A percentile compares a stretch with the other conserved stretches of the same genome.
These are phyloP conservation scores for Agelas oroides DNA, from an alignment of 37 sponge, comb jelly and placozoan genomes.

Conservation along the genomic window DNA sequence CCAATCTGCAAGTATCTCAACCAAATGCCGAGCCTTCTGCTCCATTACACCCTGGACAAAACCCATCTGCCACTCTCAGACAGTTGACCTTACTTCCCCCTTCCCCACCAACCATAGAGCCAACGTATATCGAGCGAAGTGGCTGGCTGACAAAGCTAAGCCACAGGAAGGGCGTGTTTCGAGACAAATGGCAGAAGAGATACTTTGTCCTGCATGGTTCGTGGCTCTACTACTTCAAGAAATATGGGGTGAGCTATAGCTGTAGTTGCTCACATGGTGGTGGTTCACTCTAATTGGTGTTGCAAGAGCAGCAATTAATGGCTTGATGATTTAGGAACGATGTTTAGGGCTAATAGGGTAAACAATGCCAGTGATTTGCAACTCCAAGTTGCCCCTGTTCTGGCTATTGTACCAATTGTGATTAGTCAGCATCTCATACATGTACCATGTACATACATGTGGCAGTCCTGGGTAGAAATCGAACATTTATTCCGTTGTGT, in stretches of 20 bases:
- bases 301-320: too few relatives aligned
- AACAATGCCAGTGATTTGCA: too few relatives aligned
- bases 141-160: slow-evolving; percentile 77
- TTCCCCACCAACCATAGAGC: slow-evolving; percentile 37
- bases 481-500: too few relatives aligned
- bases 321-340: too few relatives aligned
- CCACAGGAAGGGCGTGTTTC: slow-evolving; percentile 71
- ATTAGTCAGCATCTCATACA: too few relatives aligned
- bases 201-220: slow-evolving; percentile 77
- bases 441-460: too few relatives aligned
- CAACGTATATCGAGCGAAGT: slow-evolving; percentile 47
- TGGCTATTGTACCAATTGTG: too few relatives aligned
- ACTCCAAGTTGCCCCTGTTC: too few relatives aligned
- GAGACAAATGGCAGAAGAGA: slow-evolving; percentile 82
- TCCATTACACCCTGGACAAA: neutral
- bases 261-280: too few relatives aligned
- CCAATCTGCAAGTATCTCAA: neutral
- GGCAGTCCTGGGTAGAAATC: too few relatives aligned
- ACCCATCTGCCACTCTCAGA: neutral
- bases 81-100: slow-evolving; percentile 48
- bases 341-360: too few relatives aligned
- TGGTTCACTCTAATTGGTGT: too few relatives aligned
- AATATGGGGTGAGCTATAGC: slow-evolving; percentile 73
- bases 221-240: slow-evolving; percentile 78
- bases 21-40: neutral